Percentiles rank a stretch among this genome's conserved stretches.
phyloP scores from a whole-genome alignment of 2,113 vertebrate species.

The Coregonus clupeaformis region DNA sequence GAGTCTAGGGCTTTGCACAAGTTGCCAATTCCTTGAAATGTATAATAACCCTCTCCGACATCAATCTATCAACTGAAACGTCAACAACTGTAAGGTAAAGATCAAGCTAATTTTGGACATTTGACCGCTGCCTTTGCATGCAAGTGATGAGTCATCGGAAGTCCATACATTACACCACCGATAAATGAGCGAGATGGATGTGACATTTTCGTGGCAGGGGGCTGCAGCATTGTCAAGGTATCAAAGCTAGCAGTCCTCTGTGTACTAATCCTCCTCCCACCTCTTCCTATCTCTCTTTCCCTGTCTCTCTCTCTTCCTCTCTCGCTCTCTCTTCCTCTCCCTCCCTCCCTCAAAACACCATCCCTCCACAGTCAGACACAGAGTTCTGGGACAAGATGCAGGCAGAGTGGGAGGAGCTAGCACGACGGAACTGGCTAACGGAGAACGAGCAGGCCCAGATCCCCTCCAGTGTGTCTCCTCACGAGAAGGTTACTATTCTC shows the following conservation, averaged over 20 bases:
- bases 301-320: neutral
- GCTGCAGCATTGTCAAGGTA: slow-evolving; percentile 28
- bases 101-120: slow-evolving; percentile 23
- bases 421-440: slow-evolving; percentile 94
- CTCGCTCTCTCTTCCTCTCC: neutral
- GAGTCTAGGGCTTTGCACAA: neutral
- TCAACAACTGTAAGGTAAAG: slow-evolving; percentile 35
- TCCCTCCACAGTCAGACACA: slow-evolving; percentile 86
- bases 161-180: slow-evolving; percentile 18
- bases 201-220: slow-evolving; percentile 45
- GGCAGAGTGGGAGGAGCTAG: slow-evolving; percentile 98
- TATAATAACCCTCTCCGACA: neutral
- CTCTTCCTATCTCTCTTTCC: too few relatives aligned
- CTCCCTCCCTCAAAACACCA: neutral
- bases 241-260: neutral
- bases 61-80: slow-evolving; percentile 32
- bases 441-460: slow-evolving; percentile 86
- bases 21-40: neutral
- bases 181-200: slow-evolving; percentile 9
- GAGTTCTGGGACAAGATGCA: slow-evolving; percentile 99
- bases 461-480: slow-evolving; percentile 84
- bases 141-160: slow-evolving; percentile 37
- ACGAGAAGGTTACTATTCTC: slow-evolving; percentile 83
- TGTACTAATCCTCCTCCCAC: slow-evolving; percentile 38
- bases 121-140: slow-evolving; percentile 4